phyloP scores from a whole-genome alignment of 2,797 vertebrate genomes.

The Loris lydekkerianus region DNA sequence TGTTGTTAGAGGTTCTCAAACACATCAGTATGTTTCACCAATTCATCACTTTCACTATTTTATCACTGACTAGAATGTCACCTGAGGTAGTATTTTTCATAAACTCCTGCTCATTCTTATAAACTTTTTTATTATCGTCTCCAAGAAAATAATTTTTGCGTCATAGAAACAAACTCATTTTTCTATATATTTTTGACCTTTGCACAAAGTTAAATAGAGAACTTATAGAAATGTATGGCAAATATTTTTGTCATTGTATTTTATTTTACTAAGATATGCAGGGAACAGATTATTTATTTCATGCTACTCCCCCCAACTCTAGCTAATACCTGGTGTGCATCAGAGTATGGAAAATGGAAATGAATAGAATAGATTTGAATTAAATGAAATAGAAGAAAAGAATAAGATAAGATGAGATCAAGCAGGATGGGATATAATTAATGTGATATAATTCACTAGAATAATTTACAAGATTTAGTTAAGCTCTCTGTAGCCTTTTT shows the following conservation, averaged over 20 bases:
- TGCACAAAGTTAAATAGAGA: background rate
- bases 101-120: background rate
- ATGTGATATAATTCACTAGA: background rate
- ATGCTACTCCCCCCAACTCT: background rate
- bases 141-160: background rate
- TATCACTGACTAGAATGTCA: background rate
- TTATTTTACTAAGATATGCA: background rate
- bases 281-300: background rate
- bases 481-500: background rate
- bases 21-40: background rate
- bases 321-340: background rate
- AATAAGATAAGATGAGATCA: background rate
- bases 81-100: background rate
- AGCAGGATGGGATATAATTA: background rate
- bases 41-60: background rate
- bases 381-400: background rate
- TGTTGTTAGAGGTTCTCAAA: background rate
- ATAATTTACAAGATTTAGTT: background rate
- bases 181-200: background rate
- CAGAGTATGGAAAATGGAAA: background rate
- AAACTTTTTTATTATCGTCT: background rate
- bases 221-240: background rate
- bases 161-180: background rate
- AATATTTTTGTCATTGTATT: background rate
- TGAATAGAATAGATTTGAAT: background rate